phyloP scores from a whole-genome alignment of 1,140 invertebrate genomes.

The Zaprionus inermis region DNA sequence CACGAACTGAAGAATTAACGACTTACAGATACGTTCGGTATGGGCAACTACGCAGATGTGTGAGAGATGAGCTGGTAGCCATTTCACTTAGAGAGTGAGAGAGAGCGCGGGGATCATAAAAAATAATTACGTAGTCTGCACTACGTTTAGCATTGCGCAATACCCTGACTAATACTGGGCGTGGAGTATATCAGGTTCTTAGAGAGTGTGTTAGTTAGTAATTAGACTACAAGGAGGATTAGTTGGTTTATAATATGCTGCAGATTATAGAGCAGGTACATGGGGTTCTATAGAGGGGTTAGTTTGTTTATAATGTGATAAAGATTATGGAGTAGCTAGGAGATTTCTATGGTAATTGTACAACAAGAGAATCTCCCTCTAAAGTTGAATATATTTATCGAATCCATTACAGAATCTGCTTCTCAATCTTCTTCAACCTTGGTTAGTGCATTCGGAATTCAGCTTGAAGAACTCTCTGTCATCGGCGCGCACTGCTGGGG shows the following conservation, averaged over 20 bases:
- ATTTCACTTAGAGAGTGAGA: conserved; percentile 33
- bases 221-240: background rate
- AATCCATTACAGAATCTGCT: no score
- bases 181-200: background rate
- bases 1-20: conserved; percentile 51
- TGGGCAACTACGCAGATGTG: conserved; percentile 21
- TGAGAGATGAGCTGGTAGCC: conserved; percentile 57
- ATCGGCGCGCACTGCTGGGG: conserved; percentile 25
- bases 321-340: background rate
- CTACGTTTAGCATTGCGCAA: conserved; percentile 34
- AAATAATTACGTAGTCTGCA: conserved; percentile 71
- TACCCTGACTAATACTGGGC: conserved; percentile 23
- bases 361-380: no score
- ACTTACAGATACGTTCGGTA: conserved; percentile 41
- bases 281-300: background rate
- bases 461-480: background rate
- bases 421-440: background rate
- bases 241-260: no score
- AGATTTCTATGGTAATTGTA: no score
- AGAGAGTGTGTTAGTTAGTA: background rate
- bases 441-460: background rate
- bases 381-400: no score
- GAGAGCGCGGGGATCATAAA: conserved; percentile 62
- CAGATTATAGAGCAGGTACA: background rate
- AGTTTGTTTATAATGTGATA: background rate